Base-by-base conservation (phyloP, 2,888 invertebrate genomes). In the Spilarctia lutea region DNA sequence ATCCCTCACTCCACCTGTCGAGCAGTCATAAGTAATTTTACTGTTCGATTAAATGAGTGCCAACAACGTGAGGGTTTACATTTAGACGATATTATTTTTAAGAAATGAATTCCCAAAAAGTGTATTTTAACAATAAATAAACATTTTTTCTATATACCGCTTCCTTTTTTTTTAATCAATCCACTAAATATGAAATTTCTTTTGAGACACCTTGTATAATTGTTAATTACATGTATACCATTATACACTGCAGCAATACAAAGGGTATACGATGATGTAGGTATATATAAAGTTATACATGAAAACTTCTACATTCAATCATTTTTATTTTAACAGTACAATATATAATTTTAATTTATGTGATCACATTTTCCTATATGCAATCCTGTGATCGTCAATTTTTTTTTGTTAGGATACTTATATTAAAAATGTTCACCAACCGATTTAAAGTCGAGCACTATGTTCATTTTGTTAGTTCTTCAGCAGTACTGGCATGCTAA, bases 381-480 rank as follows among this genome's bases (percentile, higher is more conserved):
- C 16, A 30, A 30, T 27, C 27, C 1, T 1, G 7, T 16, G 16
- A 27, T 27, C 30, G 16, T 4, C 30, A 27, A 27, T 11, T 63
- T 63, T 63, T 27, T 63, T n/a, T 2, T 27, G 2, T 2, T 7
- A 63, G 7, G n/a, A n/a, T n/a, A n/a, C n/a, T n/a, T 30, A 2
- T 18, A 63, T 30, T 30, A 45, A 68, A 42, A 68, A 45, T 68
- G 30, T 48, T 8, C 66, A 75, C 75, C 35, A 48, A 83, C 83
- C 83, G 79, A 60, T 77, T 73, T 77, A 60, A 84, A 30, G 52
- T 78, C 63, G 0, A 75, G 45, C 13, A 78, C 16, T 45, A 73
- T 78, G 65, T 77, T 77, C 83, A 84, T 84, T 66, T 75, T 77
- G 24, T n/a, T 78, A 24, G 16, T 27, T 35, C n/a, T 30, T 42